A percentile compares a stretch with the other conserved stretches of the same genome.
These are phyloP conservation scores for Cynopterus brachyotis DNA, from an alignment of 2,113 vertebrate species.

Conservation along the genomic window DNA sequence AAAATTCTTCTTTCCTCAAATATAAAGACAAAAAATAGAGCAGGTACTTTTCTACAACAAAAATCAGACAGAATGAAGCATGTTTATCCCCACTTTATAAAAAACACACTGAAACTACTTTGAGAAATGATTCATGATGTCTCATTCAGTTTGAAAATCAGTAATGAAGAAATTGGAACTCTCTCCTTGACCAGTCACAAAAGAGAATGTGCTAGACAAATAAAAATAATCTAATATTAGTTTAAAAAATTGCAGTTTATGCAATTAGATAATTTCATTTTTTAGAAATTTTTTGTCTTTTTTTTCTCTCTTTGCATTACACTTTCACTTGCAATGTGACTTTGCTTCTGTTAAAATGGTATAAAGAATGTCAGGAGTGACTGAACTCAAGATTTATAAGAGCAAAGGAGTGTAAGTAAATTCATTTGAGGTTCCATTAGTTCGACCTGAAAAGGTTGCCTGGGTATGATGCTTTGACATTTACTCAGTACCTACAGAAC, in stretches of 20 bases:
- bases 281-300: not conserved
- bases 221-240: not conserved
- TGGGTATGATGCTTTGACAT: slow-evolving; percentile 53
- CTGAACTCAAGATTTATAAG: slow-evolving; percentile 63
- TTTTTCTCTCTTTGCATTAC: not conserved
- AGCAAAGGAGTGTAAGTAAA: slow-evolving; percentile 59
- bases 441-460: slow-evolving; percentile 63
- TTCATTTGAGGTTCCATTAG: slow-evolving; percentile 72
- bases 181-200: not conserved
- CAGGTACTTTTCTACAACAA: slow-evolving; percentile 64
- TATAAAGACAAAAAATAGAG: slow-evolving; percentile 24
- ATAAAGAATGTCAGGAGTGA: slow-evolving; percentile 61
- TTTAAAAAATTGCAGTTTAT: not conserved
- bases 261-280: not conserved
- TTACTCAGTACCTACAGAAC: slow-evolving; percentile 46
- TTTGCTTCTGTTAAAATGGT: slow-evolving; percentile 58
- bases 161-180: not conserved
- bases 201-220: not conserved
- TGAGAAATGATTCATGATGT: not conserved
- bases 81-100: slow-evolving; percentile 52
- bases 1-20: not conserved
- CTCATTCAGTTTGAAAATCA: not conserved
- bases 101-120: not conserved
- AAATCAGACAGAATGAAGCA: slow-evolving; percentile 61
- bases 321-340: slow-evolving; percentile 26